Evolutionary conservation across 2,888 invertebrate genomes (phyloP).

Genomic region (Steinernema carpocapsae): DNA sequence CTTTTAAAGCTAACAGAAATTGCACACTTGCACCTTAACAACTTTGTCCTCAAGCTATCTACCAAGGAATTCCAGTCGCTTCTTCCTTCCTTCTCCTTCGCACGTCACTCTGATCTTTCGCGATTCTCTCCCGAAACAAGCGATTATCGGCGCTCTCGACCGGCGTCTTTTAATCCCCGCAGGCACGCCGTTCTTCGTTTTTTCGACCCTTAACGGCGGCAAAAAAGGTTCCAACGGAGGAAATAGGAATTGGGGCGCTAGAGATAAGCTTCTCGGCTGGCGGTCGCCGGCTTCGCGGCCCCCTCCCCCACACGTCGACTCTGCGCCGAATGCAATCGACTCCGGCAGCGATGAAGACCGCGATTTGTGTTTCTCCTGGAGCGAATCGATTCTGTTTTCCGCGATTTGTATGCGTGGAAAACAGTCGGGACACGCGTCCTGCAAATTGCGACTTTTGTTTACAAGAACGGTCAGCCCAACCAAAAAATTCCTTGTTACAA

Average conservation of each 20-base stretch:
- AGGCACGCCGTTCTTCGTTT: neutral
- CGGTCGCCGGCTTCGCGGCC: slow-evolving; percentile 25
- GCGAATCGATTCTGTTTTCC: slow-evolving; percentile 33
- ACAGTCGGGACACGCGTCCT: neutral
- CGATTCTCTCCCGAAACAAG: neutral
- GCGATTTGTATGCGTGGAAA: slow-evolving; percentile 32
- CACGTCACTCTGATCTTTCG: no score
- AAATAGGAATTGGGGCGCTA: slow-evolving; percentile 7
- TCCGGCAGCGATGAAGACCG: neutral
- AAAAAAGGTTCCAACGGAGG: slow-evolving; percentile 30
- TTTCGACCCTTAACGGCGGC: neutral
- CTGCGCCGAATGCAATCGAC: slow-evolving; percentile 19
- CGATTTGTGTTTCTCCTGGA: slow-evolving; percentile 13
- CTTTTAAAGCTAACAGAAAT: no score
- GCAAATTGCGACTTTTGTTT: no score
- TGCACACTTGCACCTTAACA: no score
- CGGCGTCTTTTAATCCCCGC: slow-evolving; percentile 7
- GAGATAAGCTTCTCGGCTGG: slow-evolving; percentile 30
- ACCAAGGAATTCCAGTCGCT: no score
- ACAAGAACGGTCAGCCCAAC: no score
- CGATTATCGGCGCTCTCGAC: neutral
- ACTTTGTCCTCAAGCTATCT: no score
- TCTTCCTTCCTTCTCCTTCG: no score
- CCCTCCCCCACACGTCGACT: slow-evolving; percentile 27
- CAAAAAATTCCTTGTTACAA: no score